A percentile compares a stretch with the other conserved stretches of the same genome.
These are phyloP conservation scores for Drepana falcataria DNA, from an alignment of 2,888 invertebrate genomes.

Conservation along the genomic window DNA sequence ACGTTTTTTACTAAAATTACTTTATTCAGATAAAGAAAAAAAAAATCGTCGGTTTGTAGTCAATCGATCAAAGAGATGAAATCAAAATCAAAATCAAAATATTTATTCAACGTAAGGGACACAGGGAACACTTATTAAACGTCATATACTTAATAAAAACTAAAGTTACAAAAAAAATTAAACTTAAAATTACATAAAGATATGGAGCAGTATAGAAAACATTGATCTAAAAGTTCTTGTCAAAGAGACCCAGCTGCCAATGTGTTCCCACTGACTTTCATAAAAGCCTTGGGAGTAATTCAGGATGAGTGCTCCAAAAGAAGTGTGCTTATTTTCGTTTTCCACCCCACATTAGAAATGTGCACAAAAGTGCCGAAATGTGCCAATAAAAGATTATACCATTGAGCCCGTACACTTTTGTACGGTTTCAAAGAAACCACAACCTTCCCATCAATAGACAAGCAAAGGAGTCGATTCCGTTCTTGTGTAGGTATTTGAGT, in stretches of 20 bases:
- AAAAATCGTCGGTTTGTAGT: no score
- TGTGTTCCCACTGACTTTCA: slow-evolving; percentile 2
- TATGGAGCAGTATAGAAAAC: not conserved
- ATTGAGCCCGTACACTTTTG: not conserved
- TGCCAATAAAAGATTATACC: not conserved
- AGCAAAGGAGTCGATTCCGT: not conserved
- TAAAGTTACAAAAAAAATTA: no score
- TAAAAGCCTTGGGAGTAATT: slow-evolving; percentile 1
- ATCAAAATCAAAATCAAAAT: no score
- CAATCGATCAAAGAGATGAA: no score
- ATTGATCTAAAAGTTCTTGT: not conserved
- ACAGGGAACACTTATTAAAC: no score
- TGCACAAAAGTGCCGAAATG: not conserved
- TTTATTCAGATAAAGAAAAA: no score
- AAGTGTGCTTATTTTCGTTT: not conserved
- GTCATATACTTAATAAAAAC: no score
- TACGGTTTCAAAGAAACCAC: not conserved
- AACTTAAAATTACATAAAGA: not conserved
- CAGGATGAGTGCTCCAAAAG: not conserved
- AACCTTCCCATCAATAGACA: not conserved
- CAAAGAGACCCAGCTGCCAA: not conserved
- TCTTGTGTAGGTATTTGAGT: no score
- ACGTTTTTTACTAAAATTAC: no score
- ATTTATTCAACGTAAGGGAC: no score
- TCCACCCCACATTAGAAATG: not conserved